A percentile compares a stretch with the other conserved stretches of the same genome.
phyloP scores from a whole-genome alignment of 2,113 vertebrate species.

The Phalacrocorax pelagicus region DNA sequence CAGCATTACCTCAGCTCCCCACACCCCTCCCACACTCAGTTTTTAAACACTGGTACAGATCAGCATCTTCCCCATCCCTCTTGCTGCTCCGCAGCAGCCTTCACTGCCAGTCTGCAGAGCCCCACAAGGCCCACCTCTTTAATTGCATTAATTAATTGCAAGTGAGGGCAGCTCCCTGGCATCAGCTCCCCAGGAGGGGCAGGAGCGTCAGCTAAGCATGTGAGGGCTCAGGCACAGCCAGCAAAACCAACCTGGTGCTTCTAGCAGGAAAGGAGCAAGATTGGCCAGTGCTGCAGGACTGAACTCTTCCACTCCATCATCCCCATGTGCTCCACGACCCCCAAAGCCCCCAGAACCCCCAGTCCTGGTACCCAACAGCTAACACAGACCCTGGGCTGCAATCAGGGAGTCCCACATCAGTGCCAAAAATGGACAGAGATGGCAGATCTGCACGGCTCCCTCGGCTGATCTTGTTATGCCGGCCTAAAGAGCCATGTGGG shows the following conservation, averaged over 20 bases:
- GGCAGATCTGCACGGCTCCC: background rate
- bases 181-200: background rate
- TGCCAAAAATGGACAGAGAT: rapidly evolving
- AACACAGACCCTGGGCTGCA: background rate
- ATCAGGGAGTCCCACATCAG: rapidly evolving
- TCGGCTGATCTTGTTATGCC: rapidly evolving
- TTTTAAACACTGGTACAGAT: background rate
- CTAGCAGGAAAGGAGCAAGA: background rate
- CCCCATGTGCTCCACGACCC: rapidly evolving
- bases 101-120: background rate
- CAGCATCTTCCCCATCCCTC: background rate
- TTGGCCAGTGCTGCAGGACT: background rate
- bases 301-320: background rate
- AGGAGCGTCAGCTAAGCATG: background rate
- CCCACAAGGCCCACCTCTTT: background rate
- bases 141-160: conserved; percentile 17
- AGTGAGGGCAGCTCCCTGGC: background rate
- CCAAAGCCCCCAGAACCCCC: background rate
- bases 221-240: rapidly evolving
- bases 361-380: background rate
- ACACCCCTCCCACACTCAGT: background rate
- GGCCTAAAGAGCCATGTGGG: rapidly evolving
- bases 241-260: background rate
- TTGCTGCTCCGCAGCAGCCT: background rate
- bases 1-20: background rate